These are phyloP conservation scores for Lanius ludovicianus DNA, from an alignment of 2,113 vertebrate genomes.

Conservation along the genomic window DNA sequence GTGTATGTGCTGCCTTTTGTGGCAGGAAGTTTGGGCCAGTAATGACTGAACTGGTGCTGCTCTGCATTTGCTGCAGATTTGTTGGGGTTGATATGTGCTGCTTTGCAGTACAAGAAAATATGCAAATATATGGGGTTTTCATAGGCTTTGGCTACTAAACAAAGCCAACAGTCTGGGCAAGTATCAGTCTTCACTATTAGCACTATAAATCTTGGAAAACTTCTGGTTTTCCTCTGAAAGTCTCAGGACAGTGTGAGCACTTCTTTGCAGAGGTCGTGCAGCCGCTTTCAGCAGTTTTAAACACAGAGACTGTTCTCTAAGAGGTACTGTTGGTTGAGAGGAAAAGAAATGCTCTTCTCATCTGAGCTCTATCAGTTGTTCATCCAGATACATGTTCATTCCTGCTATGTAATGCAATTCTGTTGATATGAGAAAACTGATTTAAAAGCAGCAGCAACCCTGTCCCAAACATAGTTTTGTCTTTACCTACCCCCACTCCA, in stretches of 20 bases:
- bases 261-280: not conserved
- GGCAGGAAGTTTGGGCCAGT: not conserved
- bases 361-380: not conserved
- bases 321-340: not conserved
- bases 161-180: not conserved
- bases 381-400: not conserved
- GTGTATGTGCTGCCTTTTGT: not conserved
- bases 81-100: accelerated
- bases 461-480: not conserved
- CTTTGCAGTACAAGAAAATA: not conserved
- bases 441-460: not conserved
- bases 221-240: not conserved
- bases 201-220: not conserved
- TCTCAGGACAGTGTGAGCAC: not conserved
- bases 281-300: not conserved
- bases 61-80: not conserved
- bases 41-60: not conserved
- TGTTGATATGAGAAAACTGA: not conserved
- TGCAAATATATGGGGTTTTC: not conserved
- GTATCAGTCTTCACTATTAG: not conserved
- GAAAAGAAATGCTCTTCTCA: not conserved
- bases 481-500: not conserved
- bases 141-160: not conserved
- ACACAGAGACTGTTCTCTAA: not conserved
- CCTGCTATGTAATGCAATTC: not conserved